phyloP scores from a whole-genome alignment of 92 coral and sea anemone genomes.

The Micromussa lordhowensis region DNA sequence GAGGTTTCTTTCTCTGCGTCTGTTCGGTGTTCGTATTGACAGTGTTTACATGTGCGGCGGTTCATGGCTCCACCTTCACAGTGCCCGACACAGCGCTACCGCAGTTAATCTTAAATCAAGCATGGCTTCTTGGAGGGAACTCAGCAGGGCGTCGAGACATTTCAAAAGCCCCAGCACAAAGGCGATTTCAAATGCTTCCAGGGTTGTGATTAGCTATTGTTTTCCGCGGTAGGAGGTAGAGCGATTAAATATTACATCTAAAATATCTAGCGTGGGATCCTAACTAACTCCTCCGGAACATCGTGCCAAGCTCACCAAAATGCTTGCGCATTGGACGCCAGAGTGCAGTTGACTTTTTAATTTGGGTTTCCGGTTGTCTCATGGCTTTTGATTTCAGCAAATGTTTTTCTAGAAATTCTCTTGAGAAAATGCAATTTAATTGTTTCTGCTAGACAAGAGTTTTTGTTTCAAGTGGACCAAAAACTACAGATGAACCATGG shows the following conservation, averaged over 20 bases:
- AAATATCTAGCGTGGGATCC: constrained; percentile 49
- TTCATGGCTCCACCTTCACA: constrained; percentile 39
- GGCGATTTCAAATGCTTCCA: constrained; percentile 42
- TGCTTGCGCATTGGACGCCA: constrained; percentile 22
- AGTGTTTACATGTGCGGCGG: constrained; percentile 37
- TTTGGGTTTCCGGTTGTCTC: background rate
- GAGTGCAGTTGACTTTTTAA: constrained; percentile 4
- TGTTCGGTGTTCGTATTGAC: constrained; percentile 22
- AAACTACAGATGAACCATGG: constrained; percentile 27
- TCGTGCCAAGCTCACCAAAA: constrained; percentile 8
- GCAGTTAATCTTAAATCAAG: constrained; percentile 54
- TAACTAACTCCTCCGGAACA: constrained; percentile 26
- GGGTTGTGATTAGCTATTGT: constrained; percentile 77
- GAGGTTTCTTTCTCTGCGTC: constrained; percentile 15
- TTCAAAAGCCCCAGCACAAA: constrained; percentile 43
- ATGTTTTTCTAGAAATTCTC: background rate
- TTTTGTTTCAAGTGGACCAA: constrained; percentile 23
- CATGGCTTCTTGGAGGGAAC: constrained; percentile 47
- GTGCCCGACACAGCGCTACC: constrained; percentile 18
- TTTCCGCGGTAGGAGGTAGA: constrained; percentile 52
- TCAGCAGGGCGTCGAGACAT: constrained; percentile 25
- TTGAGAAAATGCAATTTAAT: constrained; percentile 4
- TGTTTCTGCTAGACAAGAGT: constrained; percentile 23
- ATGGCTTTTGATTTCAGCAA: background rate
- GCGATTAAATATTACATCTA: constrained; percentile 58